These are phyloP conservation scores for Arremon brunneinucha DNA, from an alignment of 2,797 vertebrate species.

Conservation along the genomic window DNA sequence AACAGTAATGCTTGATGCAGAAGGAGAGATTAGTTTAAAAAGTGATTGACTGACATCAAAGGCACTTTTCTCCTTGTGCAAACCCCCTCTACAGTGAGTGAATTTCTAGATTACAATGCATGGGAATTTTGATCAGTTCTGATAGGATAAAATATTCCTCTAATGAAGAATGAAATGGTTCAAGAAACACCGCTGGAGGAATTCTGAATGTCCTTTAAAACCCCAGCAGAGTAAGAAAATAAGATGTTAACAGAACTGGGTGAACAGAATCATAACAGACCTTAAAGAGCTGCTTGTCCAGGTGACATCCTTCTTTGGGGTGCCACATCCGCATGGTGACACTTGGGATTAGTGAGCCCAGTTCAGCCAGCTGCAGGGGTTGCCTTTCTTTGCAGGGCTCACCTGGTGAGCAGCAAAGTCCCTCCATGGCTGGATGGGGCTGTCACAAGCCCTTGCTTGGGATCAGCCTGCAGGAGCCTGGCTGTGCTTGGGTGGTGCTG, in stretches of 20 bases:
- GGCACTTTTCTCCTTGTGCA: background rate
- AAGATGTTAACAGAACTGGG: background rate
- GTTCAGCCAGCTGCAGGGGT: background rate
- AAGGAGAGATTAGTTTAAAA: background rate
- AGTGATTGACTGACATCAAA: background rate
- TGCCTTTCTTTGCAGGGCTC: background rate
- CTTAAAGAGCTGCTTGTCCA: background rate
- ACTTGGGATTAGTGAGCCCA: accelerated
- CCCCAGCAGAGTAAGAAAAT: background rate
- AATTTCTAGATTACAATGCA: background rate
- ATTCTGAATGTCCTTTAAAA: background rate
- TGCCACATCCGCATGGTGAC: background rate
- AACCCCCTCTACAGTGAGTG: background rate
- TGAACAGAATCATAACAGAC: background rate
- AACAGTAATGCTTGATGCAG: background rate
- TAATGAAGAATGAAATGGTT: background rate
- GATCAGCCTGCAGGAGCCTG: background rate
- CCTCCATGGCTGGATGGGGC: background rate
- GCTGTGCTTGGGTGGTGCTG: background rate
- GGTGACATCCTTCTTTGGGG: background rate
- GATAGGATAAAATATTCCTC: background rate
- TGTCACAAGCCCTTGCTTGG: background rate
- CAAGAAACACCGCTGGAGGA: background rate
- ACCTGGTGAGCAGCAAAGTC: background rate
- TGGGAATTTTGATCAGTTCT: background rate